A percentile compares a stretch with the other conserved stretches of the same genome.
Evolutionary conservation across 2,113 vertebrate species (phyloP).

Genomic region (Rhegmatorhina hoffmannsi): DNA sequence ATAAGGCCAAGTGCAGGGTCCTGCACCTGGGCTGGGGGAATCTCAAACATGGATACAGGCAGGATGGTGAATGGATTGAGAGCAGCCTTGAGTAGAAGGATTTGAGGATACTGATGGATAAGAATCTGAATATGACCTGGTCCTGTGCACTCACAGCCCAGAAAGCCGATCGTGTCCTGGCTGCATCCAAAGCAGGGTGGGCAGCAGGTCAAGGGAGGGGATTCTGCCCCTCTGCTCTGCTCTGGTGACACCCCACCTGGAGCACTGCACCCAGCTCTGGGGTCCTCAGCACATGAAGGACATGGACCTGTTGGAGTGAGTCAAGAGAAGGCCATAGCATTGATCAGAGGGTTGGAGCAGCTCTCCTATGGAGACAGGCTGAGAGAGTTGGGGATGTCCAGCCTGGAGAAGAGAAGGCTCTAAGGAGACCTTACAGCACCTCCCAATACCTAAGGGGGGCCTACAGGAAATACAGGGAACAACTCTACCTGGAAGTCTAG

Average conservation of each 20-base stretch:
- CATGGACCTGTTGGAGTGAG: background rate
- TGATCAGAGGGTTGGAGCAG: background rate
- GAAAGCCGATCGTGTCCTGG: background rate
- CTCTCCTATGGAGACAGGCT: background rate
- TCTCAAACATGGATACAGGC: background rate
- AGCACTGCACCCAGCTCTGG: background rate
- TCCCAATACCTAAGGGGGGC: background rate
- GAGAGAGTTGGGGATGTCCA: background rate
- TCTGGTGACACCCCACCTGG: background rate
- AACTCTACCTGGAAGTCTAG: background rate
- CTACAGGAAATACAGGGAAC: background rate
- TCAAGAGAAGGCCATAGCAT: accelerated
- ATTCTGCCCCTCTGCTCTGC: background rate
- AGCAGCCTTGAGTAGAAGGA: background rate
- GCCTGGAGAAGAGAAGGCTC: background rate
- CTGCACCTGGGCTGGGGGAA: background rate
- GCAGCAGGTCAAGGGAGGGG: background rate
- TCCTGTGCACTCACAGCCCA: background rate
- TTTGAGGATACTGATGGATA: background rate
- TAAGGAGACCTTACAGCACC: background rate
- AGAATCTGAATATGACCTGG: background rate
- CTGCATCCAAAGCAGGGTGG: background rate
- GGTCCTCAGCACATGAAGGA: background rate
- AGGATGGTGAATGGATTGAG: background rate
- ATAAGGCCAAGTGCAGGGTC: background rate